Percentiles rank a stretch among this genome's conserved stretches.
Conservation (phyloP, 2,888 invertebrate genomes). For the Sycophila texana region DNA sequence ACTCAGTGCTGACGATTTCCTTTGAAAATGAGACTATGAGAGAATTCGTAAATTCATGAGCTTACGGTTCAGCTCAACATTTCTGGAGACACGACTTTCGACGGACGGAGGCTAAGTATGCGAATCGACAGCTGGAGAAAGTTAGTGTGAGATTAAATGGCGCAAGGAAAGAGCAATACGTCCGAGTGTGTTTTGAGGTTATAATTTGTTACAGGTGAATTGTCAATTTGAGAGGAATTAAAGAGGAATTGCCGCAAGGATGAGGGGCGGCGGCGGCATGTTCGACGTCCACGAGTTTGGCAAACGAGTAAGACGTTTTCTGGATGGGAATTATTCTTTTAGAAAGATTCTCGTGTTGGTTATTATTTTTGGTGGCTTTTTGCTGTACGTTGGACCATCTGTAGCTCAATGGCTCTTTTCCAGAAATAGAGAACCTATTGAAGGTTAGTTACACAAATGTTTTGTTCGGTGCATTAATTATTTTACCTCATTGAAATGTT, state of each 20-base stretch:
- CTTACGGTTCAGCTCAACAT: not conserved
- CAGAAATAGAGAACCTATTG: constrained; percentile 74
- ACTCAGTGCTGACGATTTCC: not conserved
- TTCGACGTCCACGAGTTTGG: constrained; percentile 68
- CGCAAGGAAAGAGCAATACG: too few relatives aligned
- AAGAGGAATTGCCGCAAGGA: constrained; percentile 30
- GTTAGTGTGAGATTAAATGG: not conserved
- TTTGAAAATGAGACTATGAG: constrained; percentile 28
- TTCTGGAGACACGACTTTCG: not conserved
- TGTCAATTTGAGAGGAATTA: not conserved
- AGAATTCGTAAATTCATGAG: constrained; percentile 3
- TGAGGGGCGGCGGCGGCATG: constrained; percentile 66
- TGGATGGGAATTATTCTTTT: constrained; percentile 70
- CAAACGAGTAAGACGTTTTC: constrained; percentile 67
- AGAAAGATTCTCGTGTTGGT: constrained; percentile 68
- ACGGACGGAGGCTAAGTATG: not conserved
- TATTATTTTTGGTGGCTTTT: constrained; percentile 71
- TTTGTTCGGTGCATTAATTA: not conserved
- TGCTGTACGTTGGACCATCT: constrained; percentile 82
- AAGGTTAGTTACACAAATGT: constrained; percentile 63
- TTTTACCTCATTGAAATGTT: not conserved
- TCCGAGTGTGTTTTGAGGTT: constrained; percentile 25
- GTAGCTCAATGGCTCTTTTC: constrained; percentile 81
- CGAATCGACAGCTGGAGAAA: not conserved
- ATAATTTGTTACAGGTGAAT: constrained; percentile 32